Evolutionary conservation across 2,888 invertebrate species (phyloP).

Genomic region (Lacanobia wlatinum): DNA sequence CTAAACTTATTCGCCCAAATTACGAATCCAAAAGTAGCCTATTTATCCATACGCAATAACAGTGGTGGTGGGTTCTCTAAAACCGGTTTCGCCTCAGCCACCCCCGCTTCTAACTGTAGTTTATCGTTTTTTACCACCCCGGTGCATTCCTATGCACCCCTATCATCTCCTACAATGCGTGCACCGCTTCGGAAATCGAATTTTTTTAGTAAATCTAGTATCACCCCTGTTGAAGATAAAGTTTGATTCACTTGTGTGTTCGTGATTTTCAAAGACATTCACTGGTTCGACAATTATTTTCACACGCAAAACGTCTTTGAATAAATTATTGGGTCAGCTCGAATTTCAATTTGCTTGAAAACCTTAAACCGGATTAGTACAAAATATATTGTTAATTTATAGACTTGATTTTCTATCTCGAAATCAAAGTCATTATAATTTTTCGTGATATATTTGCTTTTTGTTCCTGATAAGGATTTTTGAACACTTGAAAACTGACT

Average conservation of each 20-base stretch:
- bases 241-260: constrained; percentile 22
- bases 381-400: not conserved
- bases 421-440: not conserved
- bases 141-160: constrained; percentile 88
- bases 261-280: not conserved
- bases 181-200: constrained; percentile 65
- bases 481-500: not conserved
- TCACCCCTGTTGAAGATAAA: constrained; percentile 24
- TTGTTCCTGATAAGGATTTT: not conserved
- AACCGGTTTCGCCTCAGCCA: constrained; percentile 80
- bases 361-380: not conserved
- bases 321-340: not conserved
- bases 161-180: constrained; percentile 75
- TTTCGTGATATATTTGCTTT: not conserved
- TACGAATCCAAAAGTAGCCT: constrained; percentile 22
- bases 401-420: not conserved
- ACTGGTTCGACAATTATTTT: not conserved
- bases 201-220: constrained; percentile 61
- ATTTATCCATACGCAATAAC: constrained; percentile 69
- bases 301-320: not conserved
- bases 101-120: constrained; percentile 87
- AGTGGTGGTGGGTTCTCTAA: constrained; percentile 70
- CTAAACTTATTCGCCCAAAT: constrained; percentile 12
- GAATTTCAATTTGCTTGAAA: not conserved
- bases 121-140: constrained; percentile 82